Evolutionary conservation across 2,888 invertebrate genomes (phyloP).

Genomic region (Cheilosia pagana): DNA sequence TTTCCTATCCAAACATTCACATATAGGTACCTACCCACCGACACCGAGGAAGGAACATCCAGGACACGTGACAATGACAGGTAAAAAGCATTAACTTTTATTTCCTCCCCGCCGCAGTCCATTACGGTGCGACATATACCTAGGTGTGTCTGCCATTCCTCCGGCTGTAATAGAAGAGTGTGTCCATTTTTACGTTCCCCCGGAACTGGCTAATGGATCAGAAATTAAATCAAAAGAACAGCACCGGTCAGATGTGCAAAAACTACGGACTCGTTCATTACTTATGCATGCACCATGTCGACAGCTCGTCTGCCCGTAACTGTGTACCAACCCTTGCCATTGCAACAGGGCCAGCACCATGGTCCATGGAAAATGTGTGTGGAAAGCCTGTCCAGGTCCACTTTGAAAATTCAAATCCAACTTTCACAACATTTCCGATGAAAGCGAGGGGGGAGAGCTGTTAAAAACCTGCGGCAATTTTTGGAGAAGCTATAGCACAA

Average conservation of each 20-base stretch:
- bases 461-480: constrained; percentile 56
- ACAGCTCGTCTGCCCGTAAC: constrained; percentile 36
- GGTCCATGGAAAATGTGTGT: constrained; percentile 58
- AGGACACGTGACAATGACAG: constrained; percentile 65
- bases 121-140: neutral
- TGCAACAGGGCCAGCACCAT: constrained; percentile 47
- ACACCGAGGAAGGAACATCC: neutral
- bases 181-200: constrained; percentile 17
- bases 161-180: constrained; percentile 16
- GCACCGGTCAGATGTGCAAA: constrained; percentile 56
- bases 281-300: constrained; percentile 60
- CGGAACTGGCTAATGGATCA: constrained; percentile 55
- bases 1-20: no score
- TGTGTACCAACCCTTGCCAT: neutral
- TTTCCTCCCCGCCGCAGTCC: constrained; percentile 20
- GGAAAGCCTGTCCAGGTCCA: constrained; percentile 42
- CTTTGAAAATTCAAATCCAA: constrained; percentile 34
- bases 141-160: neutral
- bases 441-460: neutral
- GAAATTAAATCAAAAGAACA: constrained; percentile 71
- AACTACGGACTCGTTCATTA: constrained; percentile 65
- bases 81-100: constrained; percentile 69
- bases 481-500: constrained; percentile 9
- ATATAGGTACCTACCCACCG: neutral
- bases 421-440: constrained; percentile 25